Percentiles rank a stretch among this genome's conserved stretches.
Evolutionary conservation across 1,140 invertebrate genomes (phyloP).

Genomic region (Neodiprion lecontei): DNA sequence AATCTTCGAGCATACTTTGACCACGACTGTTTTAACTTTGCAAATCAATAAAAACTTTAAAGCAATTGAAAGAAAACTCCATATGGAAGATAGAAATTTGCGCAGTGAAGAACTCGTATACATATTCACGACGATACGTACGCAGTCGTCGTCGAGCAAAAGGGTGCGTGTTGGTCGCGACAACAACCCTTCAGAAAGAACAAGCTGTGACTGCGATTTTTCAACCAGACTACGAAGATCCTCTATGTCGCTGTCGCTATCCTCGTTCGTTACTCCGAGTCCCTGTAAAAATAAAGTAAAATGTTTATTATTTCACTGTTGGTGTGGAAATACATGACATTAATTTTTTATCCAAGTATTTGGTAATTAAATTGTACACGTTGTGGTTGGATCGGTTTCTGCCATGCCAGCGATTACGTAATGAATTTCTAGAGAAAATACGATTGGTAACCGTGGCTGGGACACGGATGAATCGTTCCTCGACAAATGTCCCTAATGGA

Average conservation of each 20-base stretch:
- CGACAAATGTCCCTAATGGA: not conserved
- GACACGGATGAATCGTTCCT: not conserved
- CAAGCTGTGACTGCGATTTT: slow-evolving; percentile 64
- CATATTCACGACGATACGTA: slow-evolving; percentile 51
- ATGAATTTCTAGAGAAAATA: not conserved
- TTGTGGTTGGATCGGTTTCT: not conserved
- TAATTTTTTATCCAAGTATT: not conserved
- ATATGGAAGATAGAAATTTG: slow-evolving; percentile 22
- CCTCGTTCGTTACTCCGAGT: slow-evolving; percentile 42
- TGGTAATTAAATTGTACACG: not conserved
- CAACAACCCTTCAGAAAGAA: slow-evolving; percentile 65
- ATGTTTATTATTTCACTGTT: not conserved
- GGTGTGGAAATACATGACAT: too few relatives aligned
- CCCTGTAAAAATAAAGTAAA: slow-evolving; percentile 28
- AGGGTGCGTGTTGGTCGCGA: slow-evolving; percentile 55
- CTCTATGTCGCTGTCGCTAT: slow-evolving; percentile 61
- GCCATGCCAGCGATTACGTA: not conserved
- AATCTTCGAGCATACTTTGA: not conserved
- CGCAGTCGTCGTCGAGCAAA: slow-evolving; percentile 55
- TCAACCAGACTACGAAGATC: slow-evolving; percentile 67
- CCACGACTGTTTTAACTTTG: not conserved
- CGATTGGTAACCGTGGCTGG: not conserved
- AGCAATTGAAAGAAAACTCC: slow-evolving; percentile 28
- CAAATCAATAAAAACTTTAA: not conserved
- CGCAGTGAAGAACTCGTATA: not conserved